Conservation (phyloP, 2,113 vertebrate species). For the Guaruba guarouba region DNA sequence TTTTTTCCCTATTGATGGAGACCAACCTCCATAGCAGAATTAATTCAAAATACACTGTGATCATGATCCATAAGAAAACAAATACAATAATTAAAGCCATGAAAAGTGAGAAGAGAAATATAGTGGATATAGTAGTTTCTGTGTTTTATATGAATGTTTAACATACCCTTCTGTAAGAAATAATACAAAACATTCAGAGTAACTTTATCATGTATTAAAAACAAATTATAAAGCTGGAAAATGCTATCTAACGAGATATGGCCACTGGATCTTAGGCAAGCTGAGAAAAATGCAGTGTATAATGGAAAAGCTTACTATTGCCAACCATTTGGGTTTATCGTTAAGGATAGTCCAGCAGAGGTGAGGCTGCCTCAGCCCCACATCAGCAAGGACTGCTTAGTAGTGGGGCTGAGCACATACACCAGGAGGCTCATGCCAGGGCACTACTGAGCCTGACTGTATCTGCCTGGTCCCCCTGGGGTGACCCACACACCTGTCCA, state of each 20-base stretch:
- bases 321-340: background rate
- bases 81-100: background rate
- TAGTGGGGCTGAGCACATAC: background rate
- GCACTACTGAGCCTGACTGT: background rate
- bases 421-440: background rate
- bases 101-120: background rate
- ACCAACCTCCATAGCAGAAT: background rate
- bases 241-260: rapidly evolving
- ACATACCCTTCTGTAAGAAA: background rate
- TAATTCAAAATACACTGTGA: background rate
- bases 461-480: background rate
- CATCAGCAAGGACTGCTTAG: rapidly evolving
- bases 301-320: background rate
- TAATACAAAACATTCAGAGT: background rate
- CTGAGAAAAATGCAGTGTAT: background rate
- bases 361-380: background rate
- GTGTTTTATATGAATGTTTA: background rate
- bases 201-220: background rate
- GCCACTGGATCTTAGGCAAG: background rate
- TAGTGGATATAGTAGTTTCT: background rate
- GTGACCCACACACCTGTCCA: background rate
- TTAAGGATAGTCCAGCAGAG: background rate
- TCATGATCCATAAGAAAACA: background rate
- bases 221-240: background rate
- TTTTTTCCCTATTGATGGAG: background rate